Percentiles rank a stretch among this genome's conserved stretches.
phyloP scores from a whole-genome alignment of 2,888 invertebrate genomes.

The Lycia hirtaria region DNA sequence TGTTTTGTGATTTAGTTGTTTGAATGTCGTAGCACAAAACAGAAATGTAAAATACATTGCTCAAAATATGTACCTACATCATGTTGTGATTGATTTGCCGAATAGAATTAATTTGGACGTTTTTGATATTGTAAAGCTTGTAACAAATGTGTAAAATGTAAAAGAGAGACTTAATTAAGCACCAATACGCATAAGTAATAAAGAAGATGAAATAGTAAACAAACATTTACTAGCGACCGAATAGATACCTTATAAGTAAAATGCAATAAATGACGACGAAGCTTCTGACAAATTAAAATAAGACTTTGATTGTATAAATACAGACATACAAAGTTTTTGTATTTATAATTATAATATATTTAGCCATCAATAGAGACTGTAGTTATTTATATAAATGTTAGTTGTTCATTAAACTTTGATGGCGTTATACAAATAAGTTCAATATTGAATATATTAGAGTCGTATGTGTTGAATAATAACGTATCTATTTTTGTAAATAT shows the following conservation, averaged over 20 bases:
- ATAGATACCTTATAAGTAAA: slow-evolving; percentile 53
- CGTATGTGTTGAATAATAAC: slow-evolving; percentile 44
- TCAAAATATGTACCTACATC: slow-evolving; percentile 58
- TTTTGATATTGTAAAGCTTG: slow-evolving; percentile 53
- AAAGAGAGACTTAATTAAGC: slow-evolving; percentile 51
- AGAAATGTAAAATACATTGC: slow-evolving; percentile 59
- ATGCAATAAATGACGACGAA: slow-evolving; percentile 55
- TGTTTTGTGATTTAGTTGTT: slow-evolving; percentile 50
- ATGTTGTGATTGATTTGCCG: slow-evolving; percentile 57
- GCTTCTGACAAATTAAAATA: slow-evolving; percentile 50
- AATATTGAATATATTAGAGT: slow-evolving; percentile 47
- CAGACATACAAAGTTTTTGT: slow-evolving; percentile 49
- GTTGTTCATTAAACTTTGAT: slow-evolving; percentile 66
- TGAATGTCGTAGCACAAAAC: slow-evolving; percentile 60
- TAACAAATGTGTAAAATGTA: slow-evolving; percentile 48
- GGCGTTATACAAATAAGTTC: slow-evolving; percentile 62
- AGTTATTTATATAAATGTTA: slow-evolving; percentile 80
- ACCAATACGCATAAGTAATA: slow-evolving; percentile 49
- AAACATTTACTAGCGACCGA: slow-evolving; percentile 32
- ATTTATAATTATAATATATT: slow-evolving; percentile 52
- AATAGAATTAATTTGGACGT: slow-evolving; percentile 52
- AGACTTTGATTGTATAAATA: slow-evolving; percentile 41
- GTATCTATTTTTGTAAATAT: slow-evolving; percentile 66
- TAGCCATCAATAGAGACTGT: slow-evolving; percentile 76
- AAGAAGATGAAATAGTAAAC: slow-evolving; percentile 33